Base-by-base conservation (phyloP, 2,797 vertebrate species). In the Dendrocincla tyrannina region DNA sequence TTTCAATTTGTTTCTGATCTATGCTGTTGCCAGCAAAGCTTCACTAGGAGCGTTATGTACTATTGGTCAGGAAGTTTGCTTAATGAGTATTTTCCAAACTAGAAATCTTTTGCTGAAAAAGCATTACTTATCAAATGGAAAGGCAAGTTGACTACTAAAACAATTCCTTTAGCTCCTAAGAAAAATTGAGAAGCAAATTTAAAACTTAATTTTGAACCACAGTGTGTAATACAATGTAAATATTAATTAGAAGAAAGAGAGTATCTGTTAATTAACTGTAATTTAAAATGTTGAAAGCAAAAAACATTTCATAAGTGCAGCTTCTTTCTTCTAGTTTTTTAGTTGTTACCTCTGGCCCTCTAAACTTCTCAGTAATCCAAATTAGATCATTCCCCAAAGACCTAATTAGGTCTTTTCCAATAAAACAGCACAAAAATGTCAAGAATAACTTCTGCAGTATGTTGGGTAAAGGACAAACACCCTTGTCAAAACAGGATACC, bases 401-500 rank as follows among this genome's bases (percentile, higher is more conserved):
- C 76, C 79, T 96, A 96, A 96, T 96, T 95, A 93, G 75, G 80
- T 73, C 80, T 95, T 97, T 86, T 77, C 91, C 93, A 76, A 72
- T 74, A 93, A 80, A 75, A 47, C 9, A 93, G 75, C 39, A 91
- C 64, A 91, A 86, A 81, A 96, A 96, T 95, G 90, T 97, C 50
- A 93, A 94, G 92, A 97, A 93, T 82, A 62, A 70, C 83, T 89
- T 93, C 73, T 95, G 91, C 95, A 94, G 3, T 27, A 91, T 78
- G 94, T 81, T 80, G 89, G 56, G 73, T 60, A 86, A 96, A 95
- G 94, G 95, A 96, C 97, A 97, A 98, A 97, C 67, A 69, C 25
- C 35, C 94, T 82, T 96, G 95, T 97, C 96, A 96, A 94, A 97
- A 97, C 97, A 97, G 97, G 97, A 98, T 97, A 96, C 87, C 96